These are phyloP conservation scores for Anguilla rostrata DNA, from an alignment of 2,113 vertebrate genomes.

Conservation along the genomic window DNA sequence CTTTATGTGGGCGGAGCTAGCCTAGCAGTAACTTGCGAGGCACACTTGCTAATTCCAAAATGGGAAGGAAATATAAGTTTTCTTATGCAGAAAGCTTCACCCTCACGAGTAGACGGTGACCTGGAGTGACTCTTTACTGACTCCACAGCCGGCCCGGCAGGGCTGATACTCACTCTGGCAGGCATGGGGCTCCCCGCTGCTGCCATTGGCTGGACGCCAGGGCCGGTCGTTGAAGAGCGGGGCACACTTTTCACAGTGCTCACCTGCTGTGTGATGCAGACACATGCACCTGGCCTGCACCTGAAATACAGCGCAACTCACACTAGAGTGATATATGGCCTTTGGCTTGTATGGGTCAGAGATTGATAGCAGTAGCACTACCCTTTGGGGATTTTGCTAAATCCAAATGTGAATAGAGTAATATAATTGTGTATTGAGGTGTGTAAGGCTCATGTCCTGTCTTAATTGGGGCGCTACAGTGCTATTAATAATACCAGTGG, in stretches of 20 bases:
- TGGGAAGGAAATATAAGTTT: too few relatives aligned
- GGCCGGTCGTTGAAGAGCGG: conserved; percentile 78
- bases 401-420: background rate
- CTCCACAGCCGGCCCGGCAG: background rate
- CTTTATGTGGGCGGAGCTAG: too few relatives aligned
- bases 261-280: conserved; percentile 80
- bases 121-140: background rate
- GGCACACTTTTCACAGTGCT: conserved; percentile 83
- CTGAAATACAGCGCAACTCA: conserved; percentile 56
- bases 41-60: too few relatives aligned
- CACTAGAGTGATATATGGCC: background rate
- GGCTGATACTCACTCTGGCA: conserved; percentile 77
- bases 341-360: background rate
- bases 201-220: conserved; percentile 84
- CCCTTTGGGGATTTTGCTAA: too few relatives aligned
- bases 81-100: too few relatives aligned
- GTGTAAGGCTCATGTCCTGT: background rate
- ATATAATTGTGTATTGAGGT: background rate
- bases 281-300: conserved; percentile 79
- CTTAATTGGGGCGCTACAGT: too few relatives aligned
- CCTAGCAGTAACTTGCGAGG: too few relatives aligned
- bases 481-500: too few relatives aligned
- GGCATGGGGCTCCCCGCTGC: conserved; percentile 77
- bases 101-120: background rate
- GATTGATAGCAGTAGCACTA: background rate